Evolutionary conservation across 2,797 vertebrate species (phyloP).

Genomic region (Margarornis squamiger): DNA sequence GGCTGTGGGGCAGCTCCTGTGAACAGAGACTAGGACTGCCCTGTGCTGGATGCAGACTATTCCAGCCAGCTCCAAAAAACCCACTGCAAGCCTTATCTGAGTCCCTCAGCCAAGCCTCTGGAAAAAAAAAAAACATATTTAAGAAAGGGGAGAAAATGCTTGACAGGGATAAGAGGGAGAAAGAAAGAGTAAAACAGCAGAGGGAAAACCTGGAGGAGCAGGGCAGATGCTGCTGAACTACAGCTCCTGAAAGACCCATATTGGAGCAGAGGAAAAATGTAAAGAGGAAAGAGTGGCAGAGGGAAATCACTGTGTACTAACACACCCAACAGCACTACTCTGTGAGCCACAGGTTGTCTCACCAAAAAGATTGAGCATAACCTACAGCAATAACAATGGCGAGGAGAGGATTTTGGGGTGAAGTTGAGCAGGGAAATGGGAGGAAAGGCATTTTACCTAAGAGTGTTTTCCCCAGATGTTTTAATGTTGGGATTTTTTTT

Average conservation of each 20-base stretch:
- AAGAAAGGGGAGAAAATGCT: background rate
- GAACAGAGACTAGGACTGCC: background rate
- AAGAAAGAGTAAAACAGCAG: background rate
- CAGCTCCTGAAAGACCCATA: background rate
- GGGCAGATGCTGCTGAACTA: background rate
- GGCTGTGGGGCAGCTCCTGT: background rate
- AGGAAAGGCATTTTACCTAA: background rate
- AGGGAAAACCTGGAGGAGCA: background rate
- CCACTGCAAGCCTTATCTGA: fast-evolving
- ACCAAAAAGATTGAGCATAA: background rate
- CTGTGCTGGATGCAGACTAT: background rate
- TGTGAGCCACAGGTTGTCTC: background rate
- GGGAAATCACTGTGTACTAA: background rate
- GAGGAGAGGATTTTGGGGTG: background rate
- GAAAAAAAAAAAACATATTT: background rate
- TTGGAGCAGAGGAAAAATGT: background rate
- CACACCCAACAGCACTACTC: background rate
- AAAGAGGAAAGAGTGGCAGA: background rate
- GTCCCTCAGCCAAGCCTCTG: background rate
- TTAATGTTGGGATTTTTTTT: fast-evolving
- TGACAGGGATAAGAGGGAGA: background rate
- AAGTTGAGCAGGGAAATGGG: background rate
- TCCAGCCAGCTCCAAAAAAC: background rate
- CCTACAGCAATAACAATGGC: background rate
- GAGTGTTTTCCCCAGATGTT: background rate